Base-by-base conservation (phyloP, 2,797 vertebrate genomes). In the Sciaenops ocellatus region DNA sequence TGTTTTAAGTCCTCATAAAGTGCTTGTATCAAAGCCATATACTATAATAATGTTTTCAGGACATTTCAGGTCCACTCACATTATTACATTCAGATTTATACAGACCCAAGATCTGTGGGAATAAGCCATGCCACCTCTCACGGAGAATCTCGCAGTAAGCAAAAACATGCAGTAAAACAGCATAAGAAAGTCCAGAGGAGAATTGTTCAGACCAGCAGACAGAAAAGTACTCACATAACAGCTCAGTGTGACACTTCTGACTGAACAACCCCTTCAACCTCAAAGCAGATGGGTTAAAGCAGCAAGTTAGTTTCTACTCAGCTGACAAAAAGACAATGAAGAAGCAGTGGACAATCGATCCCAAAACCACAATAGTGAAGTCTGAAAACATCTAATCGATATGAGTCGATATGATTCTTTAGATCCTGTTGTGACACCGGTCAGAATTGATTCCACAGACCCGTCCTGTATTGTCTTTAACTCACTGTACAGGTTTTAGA, bases 41-140 rank as follows among this genome's bases (percentile, higher is more conserved):
- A 54, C 47, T 60, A 6, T 65, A 59, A 57, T 46, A 24, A 51
- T 41, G 17, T 52, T 42, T 61, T 56, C 12, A 60, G 24, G 15
- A 5, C 52, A 28, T 52, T 26, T 72, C 44, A 26, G 15, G 22
- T 73, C 44, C 51, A 50, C 70, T 74, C 42, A 63, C 28, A 42
- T 79, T 42, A 38, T 46, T 61, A 13, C 3, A 15, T 59, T 51
- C 11, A 20, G 57, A 50, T 34, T 64, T 46, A 61, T 28, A 63
- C 4, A 63, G 51, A 56, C 1, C 11, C 15, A 5, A n/a, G 18
- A 52, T 34, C n/a, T 3, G 5, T 20, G 20, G 56, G 8, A 28
- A 60, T 20, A 54, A 71, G 1, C 30, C 28, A 8, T 15, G 7
- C 22, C 41, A 28, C 63, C 24, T 66, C 17, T n/a, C 4, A 2